Conservation (phyloP, 2,797 vertebrate species). For the Hyperoplus immaculatus region DNA sequence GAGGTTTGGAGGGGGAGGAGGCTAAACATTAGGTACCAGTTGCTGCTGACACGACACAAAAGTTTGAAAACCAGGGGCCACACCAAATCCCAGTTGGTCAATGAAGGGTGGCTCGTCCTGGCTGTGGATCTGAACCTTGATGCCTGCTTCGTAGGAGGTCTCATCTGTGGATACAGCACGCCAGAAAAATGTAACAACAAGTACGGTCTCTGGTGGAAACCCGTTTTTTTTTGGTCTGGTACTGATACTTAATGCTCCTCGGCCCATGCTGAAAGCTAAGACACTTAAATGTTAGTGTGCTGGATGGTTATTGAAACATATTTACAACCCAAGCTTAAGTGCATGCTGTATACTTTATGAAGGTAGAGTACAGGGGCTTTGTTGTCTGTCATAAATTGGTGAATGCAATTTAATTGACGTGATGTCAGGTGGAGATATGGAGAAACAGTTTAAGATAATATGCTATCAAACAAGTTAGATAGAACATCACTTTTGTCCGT, state of each 20-base stretch:
- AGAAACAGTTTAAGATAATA: constrained; percentile 35
- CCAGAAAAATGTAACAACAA: constrained; percentile 71
- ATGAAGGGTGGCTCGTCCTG: constrained; percentile 94
- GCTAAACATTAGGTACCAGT: constrained; percentile 84
- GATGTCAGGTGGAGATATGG: constrained; percentile 32
- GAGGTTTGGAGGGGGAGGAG: constrained; percentile 51
- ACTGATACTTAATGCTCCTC: constrained; percentile 5
- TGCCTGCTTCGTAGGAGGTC: constrained; percentile 93
- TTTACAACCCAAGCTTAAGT: constrained; percentile 43
- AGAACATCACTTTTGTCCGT: constrained; percentile 12
- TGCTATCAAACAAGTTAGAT: constrained; percentile 7
- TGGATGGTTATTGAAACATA: constrained; percentile 20
- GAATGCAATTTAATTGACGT: constrained; percentile 30
- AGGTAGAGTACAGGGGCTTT: background rate
- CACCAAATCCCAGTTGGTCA: constrained; percentile 94
- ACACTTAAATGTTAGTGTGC: constrained; percentile 12
- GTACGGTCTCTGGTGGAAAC: constrained; percentile 36
- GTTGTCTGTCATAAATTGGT: constrained; percentile 38
- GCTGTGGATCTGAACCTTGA: constrained; percentile 97
- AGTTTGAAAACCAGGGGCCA: constrained; percentile 90
- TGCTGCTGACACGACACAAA: constrained; percentile 92
- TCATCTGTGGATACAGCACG: constrained; percentile 89
- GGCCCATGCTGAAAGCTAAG: constrained; percentile 19
- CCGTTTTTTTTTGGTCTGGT: constrained; percentile 15
- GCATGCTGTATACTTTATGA: constrained; percentile 39